Percentiles rank a stretch among this genome's conserved stretches.
Conservation (phyloP, 1,140 invertebrate genomes). For the Dreissena rostriformis region DNA sequence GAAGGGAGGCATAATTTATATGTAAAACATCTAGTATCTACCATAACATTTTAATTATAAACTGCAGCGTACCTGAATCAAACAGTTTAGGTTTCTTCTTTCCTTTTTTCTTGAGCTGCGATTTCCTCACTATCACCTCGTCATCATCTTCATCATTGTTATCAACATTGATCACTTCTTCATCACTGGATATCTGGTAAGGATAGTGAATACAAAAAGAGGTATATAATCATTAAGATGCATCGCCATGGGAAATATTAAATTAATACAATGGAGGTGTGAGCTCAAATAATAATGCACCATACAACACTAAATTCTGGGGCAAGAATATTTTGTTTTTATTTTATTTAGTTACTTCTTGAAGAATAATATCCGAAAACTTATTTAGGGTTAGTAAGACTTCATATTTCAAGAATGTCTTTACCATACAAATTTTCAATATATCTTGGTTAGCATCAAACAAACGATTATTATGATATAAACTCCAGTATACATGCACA, state of each 20-base stretch:
- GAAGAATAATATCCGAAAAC: no score
- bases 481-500: neutral
- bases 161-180: constrained; percentile 29
- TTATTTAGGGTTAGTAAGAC: no score
- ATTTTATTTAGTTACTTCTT: no score
- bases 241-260: neutral
- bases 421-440: neutral
- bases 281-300: no score
- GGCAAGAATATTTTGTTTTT: no score
- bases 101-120: constrained; percentile 42
- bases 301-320: no score
- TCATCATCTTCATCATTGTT: constrained; percentile 57
- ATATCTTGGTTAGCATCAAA: neutral
- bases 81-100: constrained; percentile 55
- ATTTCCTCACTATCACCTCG: constrained; percentile 25
- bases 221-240: neutral
- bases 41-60: no score
- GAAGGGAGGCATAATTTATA: no score
- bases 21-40: no score
- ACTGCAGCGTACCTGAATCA: constrained; percentile 53
- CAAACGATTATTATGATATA: neutral
- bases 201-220: neutral
- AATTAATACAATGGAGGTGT: no score
- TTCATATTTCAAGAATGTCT: neutral
- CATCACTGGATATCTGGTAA: constrained; percentile 31